These are phyloP conservation scores for Cercopithecus mitis DNA, from an alignment of 2,797 vertebrate genomes.

Conservation along the genomic window DNA sequence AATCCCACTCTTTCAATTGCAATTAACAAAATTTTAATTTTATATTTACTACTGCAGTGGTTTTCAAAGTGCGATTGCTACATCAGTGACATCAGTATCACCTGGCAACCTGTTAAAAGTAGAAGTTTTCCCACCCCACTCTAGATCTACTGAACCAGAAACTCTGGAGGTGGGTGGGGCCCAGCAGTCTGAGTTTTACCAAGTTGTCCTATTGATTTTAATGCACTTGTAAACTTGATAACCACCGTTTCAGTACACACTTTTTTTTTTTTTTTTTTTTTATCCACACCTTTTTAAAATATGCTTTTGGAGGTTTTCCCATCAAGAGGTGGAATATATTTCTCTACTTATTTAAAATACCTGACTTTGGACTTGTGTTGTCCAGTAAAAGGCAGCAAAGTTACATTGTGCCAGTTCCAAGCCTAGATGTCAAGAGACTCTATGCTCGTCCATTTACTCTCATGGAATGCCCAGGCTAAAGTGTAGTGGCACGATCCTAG, in stretches of 20 bases:
- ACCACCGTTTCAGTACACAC: background rate
- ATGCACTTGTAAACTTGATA: fast-evolving
- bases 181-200: background rate
- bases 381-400: background rate
- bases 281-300: background rate
- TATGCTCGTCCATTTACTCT: background rate
- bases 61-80: background rate
- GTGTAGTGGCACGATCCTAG: background rate
- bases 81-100: no score
- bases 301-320: background rate
- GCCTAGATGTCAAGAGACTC: background rate
- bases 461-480: background rate
- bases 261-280: background rate
- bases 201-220: background rate
- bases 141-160: background rate
- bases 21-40: background rate
- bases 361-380: background rate
- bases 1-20: background rate
- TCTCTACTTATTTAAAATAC: background rate
- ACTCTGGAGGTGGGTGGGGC: background rate
- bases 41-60: background rate
- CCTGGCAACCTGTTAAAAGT: background rate
- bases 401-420: background rate
- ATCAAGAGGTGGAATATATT: background rate
- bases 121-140: background rate